Evolutionary conservation across 2,888 invertebrate genomes (phyloP), one percentile per base, ranked within the genome.

Genomic region (Arenicola marina): DNA sequence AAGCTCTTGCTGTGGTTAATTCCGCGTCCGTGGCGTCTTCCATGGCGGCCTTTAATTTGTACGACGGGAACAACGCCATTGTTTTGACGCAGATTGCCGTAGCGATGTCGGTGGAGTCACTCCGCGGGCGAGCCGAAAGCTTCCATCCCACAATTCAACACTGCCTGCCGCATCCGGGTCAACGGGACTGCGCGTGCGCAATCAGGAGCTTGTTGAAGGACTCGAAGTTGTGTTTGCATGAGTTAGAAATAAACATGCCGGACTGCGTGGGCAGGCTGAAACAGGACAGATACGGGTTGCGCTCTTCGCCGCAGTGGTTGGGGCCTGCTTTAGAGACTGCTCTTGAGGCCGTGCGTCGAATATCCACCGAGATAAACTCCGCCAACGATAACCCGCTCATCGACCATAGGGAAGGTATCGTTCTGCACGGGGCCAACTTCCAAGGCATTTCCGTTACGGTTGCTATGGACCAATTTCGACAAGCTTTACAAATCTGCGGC

Each of bases 391-490:
- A 73, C 46, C 73, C 73, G 1, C 45, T 73, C 21, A 63, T 73
- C n/a, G 73, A 73, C 56, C 69, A 70, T 34, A 26, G 28, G 3
- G 51, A 28, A 11, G 61, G 57, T 18, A 45, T 62, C 1, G 65
- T 73, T 18, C 18, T 72, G 4, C 72, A 72, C 45, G 61, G 73
- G 15, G 73, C 66, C 1, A 73, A 73, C 63, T 73, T 73, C 58
- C 72, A 69, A 38, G 71, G 65, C 15, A 65, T 61, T 4, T 63
- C 63, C 18, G 56, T 57, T 11, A 66, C 70, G 15, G 60, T 73
- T 4, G 65, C 70, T 7, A 73, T 75, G 73, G 75, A 75, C 54
- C 73, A 74, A 54, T 56, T 68, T 1, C 38, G 75, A 29, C 74
- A 75, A 54, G 65, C 61, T 1, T 11, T 75, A 7, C 73, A 73